Evolutionary conservation across 2,797 vertebrate genomes (phyloP), one percentile per base, ranked within the genome.

Genomic region (Neomorphus geoffroyi): DNA sequence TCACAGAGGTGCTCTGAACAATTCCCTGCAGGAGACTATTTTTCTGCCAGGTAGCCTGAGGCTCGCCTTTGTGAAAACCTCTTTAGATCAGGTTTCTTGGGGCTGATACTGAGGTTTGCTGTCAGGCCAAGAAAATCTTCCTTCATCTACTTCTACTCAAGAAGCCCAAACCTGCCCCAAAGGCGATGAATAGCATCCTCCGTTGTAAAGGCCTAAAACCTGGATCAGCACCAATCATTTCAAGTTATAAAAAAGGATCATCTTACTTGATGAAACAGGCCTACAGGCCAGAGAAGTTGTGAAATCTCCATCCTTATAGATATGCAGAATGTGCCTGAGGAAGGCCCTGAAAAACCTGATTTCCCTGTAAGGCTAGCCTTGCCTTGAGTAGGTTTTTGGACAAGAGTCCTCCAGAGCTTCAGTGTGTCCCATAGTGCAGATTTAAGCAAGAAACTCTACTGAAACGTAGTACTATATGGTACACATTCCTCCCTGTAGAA

Each of bases 241-340:
- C 45, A 88, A 88, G 67, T 71, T 91, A 62, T 51, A 93, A 96
- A 91, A 58, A 86, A 92, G 61, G 54, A 93, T 88, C 91, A 67
- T 91, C 84, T 81, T 95, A 74, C 92, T 86, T 93, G 92, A 93
- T 80, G 94, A 92, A 96, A 92, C 93, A 94, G 86, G 86, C 39
- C 83, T 90, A 53, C 66, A 89, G 81, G 83, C 86, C 78, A 95
- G 86, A 83, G 56, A 95, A 85, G 50, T 9, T 93, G 71, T 60
- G 78, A 95, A 95, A 94, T 85, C 86, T 84, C 45, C 71, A 74
- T 93, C 64, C 74, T 73, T 72, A 66, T 66, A 95, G 74, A 80
- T 33, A 92, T 9, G 54, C 67, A 93, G 80, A 81, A 82, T 93
- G 37, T 67, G 64, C 53, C 74, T 77, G 70, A 93, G 84, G 90